Evolutionary conservation across 2,113 vertebrate species (phyloP).

Genomic region (Aythya baeri): DNA sequence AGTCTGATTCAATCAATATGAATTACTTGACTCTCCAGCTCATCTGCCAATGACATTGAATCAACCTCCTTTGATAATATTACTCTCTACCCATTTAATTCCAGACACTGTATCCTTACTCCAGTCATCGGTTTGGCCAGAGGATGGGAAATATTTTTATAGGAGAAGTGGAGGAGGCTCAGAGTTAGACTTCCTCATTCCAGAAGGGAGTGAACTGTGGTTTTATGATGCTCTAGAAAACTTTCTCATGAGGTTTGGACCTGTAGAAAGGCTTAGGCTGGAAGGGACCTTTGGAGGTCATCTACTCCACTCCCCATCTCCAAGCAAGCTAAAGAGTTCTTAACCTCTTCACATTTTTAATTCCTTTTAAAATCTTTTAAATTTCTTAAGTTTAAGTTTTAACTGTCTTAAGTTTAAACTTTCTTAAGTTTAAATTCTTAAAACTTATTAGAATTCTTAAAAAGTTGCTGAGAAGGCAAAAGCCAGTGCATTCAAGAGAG

Average conservation of each 20-base stretch:
- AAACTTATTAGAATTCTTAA: neutral
- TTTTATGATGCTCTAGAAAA: neutral
- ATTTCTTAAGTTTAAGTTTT: neutral
- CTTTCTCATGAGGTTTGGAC: neutral
- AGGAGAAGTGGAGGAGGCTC: neutral
- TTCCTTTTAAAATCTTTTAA: neutral
- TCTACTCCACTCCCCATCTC: neutral
- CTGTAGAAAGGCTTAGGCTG: neutral
- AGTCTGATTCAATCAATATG: slow-evolving; percentile 38
- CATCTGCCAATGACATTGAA: slow-evolving; percentile 1
- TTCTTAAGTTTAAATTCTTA: neutral
- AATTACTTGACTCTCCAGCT: slow-evolving; percentile 36
- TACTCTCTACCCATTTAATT: neutral
- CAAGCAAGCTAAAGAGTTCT: neutral
- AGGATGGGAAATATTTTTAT: neutral
- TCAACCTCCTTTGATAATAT: neutral
- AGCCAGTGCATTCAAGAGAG: neutral
- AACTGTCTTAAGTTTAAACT: neutral
- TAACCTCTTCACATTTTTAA: neutral
- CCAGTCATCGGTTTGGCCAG: neutral
- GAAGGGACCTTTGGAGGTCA: neutral
- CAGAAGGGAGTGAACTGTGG: neutral
- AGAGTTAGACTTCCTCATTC: neutral
- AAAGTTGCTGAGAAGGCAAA: neutral
- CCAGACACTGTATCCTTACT: neutral